phyloP scores from a whole-genome alignment of 2,113 vertebrate species.

The Suncus etruscus region DNA sequence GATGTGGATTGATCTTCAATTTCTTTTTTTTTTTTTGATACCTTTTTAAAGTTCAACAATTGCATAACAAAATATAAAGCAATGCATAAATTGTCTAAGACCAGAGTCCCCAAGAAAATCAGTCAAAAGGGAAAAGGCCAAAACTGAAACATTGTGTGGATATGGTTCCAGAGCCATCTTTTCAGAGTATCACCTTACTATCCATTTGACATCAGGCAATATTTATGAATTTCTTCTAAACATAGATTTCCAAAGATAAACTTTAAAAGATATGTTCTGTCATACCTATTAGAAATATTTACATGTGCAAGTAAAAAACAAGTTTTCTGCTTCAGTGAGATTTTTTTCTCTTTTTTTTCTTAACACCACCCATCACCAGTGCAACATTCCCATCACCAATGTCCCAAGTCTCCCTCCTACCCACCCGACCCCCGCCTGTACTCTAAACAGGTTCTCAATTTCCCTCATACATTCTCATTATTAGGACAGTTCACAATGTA shows the following conservation, averaged over 20 bases:
- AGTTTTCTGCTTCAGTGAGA: background rate
- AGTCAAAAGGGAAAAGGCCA: constrained; percentile 20
- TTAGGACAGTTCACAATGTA: too few relatives aligned
- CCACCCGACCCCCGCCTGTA: too few relatives aligned
- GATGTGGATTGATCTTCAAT: too few relatives aligned
- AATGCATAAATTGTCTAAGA: constrained; percentile 46
- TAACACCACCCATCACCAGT: too few relatives aligned
- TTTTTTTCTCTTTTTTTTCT: too few relatives aligned
- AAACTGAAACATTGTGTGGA: background rate
- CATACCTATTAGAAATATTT: constrained; percentile 29
- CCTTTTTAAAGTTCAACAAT: background rate
- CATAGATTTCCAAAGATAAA: constrained; percentile 7
- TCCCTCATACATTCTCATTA: too few relatives aligned
- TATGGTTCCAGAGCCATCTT: background rate
- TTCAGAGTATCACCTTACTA: background rate
- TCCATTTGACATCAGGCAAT: background rate
- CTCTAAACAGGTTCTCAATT: too few relatives aligned
- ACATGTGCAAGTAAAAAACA: background rate
- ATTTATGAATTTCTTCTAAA: constrained; percentile 48
- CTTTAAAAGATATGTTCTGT: background rate
- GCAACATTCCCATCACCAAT: too few relatives aligned
- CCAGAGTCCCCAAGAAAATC: background rate
- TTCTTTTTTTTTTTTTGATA: too few relatives aligned
- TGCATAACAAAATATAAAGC: constrained; percentile 58
- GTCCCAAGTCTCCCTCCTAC: too few relatives aligned